Conservation (phyloP, 1,140 invertebrate species). For the Trichonephila inaurata region DNA sequence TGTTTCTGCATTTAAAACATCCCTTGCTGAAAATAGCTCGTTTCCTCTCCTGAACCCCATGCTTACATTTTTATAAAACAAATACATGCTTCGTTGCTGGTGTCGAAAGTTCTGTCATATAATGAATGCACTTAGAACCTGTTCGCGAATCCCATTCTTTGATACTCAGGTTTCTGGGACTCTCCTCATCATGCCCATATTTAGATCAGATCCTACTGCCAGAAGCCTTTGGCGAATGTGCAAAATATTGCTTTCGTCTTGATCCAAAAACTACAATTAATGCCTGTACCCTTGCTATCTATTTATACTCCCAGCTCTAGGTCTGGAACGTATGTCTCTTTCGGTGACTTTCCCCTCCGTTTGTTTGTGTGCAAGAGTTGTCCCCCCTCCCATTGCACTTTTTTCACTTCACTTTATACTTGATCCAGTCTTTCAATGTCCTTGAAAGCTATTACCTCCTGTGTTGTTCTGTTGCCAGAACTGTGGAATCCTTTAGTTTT, state of each 20-base stretch:
- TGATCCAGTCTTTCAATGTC: conserved; percentile 17
- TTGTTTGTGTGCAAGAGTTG: conserved; percentile 29
- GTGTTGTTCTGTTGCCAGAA: conserved; percentile 56
- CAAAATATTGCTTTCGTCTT: conserved; percentile 68
- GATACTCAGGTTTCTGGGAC: conserved; percentile 57
- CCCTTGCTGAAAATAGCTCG: no score
- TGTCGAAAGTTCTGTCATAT: not conserved
- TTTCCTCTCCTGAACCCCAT: no score
- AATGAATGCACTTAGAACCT: conserved; percentile 13
- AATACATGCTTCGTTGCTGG: no score
- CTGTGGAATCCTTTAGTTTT: conserved; percentile 68
- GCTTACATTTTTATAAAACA: no score
- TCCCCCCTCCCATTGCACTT: not conserved
- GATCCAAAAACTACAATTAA: conserved; percentile 76
- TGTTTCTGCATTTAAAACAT: no score
- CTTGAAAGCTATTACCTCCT: conserved; percentile 31
- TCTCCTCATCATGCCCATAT: conserved; percentile 67
- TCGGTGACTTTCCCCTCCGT: conserved; percentile 49
- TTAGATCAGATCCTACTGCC: conserved; percentile 61
- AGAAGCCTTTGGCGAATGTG: conserved; percentile 64
- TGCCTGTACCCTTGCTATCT: conserved; percentile 69
- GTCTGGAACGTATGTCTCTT: conserved; percentile 59
- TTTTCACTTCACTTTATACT: not conserved
- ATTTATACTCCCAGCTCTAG: conserved; percentile 59
- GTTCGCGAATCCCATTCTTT: conserved; percentile 36